Base-by-base conservation (phyloP, 2,113 vertebrate genomes). In the Synodontis membranacea region DNA sequence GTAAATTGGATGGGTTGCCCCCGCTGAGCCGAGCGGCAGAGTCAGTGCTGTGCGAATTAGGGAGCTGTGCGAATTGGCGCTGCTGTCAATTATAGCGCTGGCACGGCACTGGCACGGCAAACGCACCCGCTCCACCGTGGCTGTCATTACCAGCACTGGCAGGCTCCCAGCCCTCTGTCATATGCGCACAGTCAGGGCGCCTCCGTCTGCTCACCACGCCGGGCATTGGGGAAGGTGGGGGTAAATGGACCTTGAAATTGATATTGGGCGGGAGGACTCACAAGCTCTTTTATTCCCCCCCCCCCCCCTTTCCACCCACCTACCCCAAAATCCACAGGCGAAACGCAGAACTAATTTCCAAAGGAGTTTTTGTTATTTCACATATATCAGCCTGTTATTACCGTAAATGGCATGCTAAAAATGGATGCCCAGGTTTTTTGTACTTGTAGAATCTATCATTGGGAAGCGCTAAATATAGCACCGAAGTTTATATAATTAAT, bases 181-280 rank as follows among this genome's bases (percentile, higher is more conserved):
- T 90, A 90, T 90, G 89, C 70, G 87, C 89, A 79, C 89, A 88
- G 84, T 90, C 89, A 88, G 89, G 87, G 89, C 80, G 68, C 87
- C 86, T 87, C 89, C 89, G 89, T 90, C 89, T 90, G 89, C 86
- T 88, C 84, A 52, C 81, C 89, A 64, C 56, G 89, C 87, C 82
- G 87, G 86, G 84, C 86, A 89, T 86, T 64, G 81, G 83, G 84
- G 86, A 87, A 90, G 85, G 89, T 88, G 70, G 89, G 83, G 86
- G 87, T 86, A 88, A 90, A 90, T 90, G 89, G 89, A 90, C 89
- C 89, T 90, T 90, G 87, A 90, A 90, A 90, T 90, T 90, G 89
- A 90, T 90, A 90, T 90, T 86, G 89, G 87, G 89, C 87, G 84
- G 86, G 85, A 89, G 86, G 85, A 82, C 84, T 86, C 86, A 80